These are phyloP conservation scores for Cebus imitator DNA, from an alignment of 2,113 vertebrate species.

Conservation along the genomic window DNA sequence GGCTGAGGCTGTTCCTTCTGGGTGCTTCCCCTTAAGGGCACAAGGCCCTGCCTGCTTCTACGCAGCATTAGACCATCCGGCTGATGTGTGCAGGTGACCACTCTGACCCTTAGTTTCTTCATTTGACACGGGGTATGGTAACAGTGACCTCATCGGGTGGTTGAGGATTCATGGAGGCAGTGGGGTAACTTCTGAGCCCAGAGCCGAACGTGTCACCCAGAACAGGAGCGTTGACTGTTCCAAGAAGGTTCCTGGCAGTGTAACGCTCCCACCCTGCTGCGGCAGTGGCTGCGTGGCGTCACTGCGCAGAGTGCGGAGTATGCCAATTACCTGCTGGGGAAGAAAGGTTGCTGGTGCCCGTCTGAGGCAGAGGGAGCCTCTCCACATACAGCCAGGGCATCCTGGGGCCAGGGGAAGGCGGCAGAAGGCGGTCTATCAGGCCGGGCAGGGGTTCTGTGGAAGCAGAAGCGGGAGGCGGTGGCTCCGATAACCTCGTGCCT, in stretches of 20 bases:
- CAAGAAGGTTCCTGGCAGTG: neutral
- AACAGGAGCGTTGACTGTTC: too few species aligned
- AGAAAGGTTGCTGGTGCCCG: neutral
- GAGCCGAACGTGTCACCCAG: neutral
- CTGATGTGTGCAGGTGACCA: too few species aligned
- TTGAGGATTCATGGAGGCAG: neutral
- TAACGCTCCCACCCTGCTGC: neutral
- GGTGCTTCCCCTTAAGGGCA: too few species aligned
- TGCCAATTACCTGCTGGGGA: neutral
- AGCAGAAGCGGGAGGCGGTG: neutral
- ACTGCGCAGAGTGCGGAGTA: neutral
- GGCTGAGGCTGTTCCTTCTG: neutral
- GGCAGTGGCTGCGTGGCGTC: neutral
- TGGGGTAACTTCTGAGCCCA: neutral
- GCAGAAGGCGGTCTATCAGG: neutral
- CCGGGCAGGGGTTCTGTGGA: neutral
- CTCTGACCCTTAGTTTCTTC: neutral
- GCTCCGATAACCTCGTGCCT: neutral
- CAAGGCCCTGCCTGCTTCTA: fast-evolving
- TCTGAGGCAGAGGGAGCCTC: neutral
- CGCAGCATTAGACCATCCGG: neutral
- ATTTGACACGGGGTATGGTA: fast-evolving
- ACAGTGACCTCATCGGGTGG: neutral
- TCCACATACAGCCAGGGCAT: neutral
- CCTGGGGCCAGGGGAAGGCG: neutral